Evolutionary conservation across 92 coral and sea anemone species (phyloP).

Genomic region (Zoanthus gigantus): DNA sequence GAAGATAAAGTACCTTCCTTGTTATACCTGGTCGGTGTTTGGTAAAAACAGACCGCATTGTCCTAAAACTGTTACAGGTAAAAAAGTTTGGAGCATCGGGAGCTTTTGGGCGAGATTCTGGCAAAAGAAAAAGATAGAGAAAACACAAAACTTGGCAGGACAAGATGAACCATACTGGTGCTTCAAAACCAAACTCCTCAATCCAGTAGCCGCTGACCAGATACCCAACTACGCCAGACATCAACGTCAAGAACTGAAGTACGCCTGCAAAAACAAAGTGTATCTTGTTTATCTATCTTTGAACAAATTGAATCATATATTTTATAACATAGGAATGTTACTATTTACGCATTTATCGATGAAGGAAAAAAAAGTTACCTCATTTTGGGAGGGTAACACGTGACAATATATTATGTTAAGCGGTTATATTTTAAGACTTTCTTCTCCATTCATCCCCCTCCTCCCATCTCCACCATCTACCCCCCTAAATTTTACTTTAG

Average conservation of each 20-base stretch:
- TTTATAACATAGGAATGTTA: too few species aligned
- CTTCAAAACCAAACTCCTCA: constrained; percentile 39
- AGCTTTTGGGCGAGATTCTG: constrained; percentile 45
- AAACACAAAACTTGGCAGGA: constrained; percentile 31
- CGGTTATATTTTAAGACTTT: too few species aligned
- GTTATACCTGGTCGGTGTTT: constrained; percentile 3
- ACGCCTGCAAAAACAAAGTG: neutral
- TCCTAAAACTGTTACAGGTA: constrained; percentile 31
- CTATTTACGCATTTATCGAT: too few species aligned
- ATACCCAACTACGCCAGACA: constrained; percentile 51
- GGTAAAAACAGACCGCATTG: constrained; percentile 30
- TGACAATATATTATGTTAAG: too few species aligned
- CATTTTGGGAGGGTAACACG: too few species aligned
- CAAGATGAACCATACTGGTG: constrained; percentile 56
- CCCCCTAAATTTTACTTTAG: too few species aligned
- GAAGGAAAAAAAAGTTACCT: too few species aligned
- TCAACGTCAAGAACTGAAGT: constrained; percentile 27
- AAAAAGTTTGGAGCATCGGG: constrained; percentile 5
- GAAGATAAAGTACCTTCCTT: constrained; percentile 3
- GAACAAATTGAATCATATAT: too few species aligned
- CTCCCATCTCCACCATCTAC: too few species aligned
- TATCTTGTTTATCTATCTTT: too few species aligned
- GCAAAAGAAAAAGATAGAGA: constrained; percentile 46
- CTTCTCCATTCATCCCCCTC: too few species aligned
- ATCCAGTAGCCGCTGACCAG: constrained; percentile 57